A percentile compares a stretch with the other conserved stretches of the same genome.
phyloP scores from a whole-genome alignment of 2,888 invertebrate genomes.

The Hecatera dysodea region DNA sequence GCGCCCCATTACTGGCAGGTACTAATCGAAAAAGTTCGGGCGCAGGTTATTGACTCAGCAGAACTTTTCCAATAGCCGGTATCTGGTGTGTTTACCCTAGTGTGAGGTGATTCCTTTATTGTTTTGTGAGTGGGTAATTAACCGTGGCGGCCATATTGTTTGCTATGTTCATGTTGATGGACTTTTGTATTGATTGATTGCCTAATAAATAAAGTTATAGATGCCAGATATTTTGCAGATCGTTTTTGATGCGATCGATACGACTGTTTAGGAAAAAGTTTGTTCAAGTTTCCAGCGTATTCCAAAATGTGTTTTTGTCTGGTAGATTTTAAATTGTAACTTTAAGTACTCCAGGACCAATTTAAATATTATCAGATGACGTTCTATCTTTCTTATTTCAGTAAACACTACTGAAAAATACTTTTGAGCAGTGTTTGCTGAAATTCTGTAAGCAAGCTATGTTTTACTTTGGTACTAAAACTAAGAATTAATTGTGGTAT shows the following conservation, averaged over 20 bases:
- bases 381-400: no score
- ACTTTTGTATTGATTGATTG: background rate
- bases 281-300: background rate
- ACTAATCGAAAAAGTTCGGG: slow-evolving; percentile 78
- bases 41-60: slow-evolving; percentile 75
- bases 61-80: slow-evolving; percentile 76
- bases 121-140: slow-evolving; percentile 65
- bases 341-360: no score
- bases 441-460: background rate
- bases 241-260: no score
- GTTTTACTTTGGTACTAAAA: background rate
- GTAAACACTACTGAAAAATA: no score
- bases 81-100: slow-evolving; percentile 65
- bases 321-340: no score
- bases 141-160: slow-evolving; percentile 42
- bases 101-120: slow-evolving; percentile 64
- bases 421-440: no score
- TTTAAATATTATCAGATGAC: no score
- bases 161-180: slow-evolving; percentile 2
- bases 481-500: background rate
- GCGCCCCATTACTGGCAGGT: slow-evolving; percentile 75
- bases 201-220: background rate
- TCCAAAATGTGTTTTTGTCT: background rate
- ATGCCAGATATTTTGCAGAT: background rate
- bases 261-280: no score